Percentiles rank a stretch among this genome's conserved stretches.
Conservation (phyloP, 2,113 vertebrate species). For the Procavia capensis region DNA sequence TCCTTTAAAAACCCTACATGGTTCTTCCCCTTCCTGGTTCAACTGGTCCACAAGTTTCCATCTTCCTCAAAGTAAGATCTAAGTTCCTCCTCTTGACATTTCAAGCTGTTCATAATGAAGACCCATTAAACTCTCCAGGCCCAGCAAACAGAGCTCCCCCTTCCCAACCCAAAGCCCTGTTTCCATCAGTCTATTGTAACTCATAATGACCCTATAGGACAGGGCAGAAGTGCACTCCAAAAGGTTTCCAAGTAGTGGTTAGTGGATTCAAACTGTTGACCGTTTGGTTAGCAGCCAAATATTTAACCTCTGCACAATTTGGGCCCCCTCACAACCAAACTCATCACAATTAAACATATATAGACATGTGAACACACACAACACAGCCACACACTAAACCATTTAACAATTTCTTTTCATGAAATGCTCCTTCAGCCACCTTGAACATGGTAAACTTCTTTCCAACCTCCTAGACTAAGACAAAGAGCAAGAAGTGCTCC, state of each 20-base stretch:
- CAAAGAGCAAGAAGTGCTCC: background rate
- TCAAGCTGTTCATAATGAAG: background rate
- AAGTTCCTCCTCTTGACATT: too few species aligned
- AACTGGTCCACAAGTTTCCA: background rate
- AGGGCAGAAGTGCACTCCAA: too few species aligned
- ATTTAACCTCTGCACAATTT: too few species aligned
- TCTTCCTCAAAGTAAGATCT: background rate
- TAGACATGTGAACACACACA: accelerated
- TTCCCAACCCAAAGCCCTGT: too few species aligned
- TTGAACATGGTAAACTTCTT: too few species aligned
- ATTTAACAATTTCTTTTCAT: too few species aligned
- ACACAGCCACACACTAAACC: background rate
- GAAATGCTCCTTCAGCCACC: too few species aligned
- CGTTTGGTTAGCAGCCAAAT: too few species aligned
- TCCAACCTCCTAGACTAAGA: background rate
- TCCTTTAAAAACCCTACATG: background rate
- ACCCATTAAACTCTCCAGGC: background rate
- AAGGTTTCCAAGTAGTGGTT: too few species aligned
- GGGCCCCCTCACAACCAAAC: background rate
- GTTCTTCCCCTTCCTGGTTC: background rate
- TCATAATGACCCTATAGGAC: too few species aligned
- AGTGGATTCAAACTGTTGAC: too few species aligned
- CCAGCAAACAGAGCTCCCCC: background rate
- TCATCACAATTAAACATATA: background rate
- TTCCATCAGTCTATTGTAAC: too few species aligned